phyloP scores from a whole-genome alignment of 2,797 vertebrate genomes.

The Tapirus indicus region DNA sequence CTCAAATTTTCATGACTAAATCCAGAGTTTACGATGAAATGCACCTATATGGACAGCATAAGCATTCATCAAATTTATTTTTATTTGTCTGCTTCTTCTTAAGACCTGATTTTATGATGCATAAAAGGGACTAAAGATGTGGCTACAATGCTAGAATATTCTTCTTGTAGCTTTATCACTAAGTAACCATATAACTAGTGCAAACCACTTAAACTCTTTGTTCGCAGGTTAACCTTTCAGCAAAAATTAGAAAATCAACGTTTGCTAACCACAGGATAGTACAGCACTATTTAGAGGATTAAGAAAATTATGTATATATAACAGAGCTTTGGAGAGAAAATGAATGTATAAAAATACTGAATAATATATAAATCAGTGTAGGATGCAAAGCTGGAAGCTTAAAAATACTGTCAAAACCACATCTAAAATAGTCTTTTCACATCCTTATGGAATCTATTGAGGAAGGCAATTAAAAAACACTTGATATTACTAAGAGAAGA shows the following conservation, averaged over 20 bases:
- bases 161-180: slow-evolving; percentile 63
- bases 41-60: slow-evolving; percentile 23
- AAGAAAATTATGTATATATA: slow-evolving; percentile 62
- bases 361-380: slow-evolving; percentile 76
- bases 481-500: slow-evolving; percentile 60
- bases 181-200: slow-evolving; percentile 39
- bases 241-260: slow-evolving; percentile 69
- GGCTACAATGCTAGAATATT: slow-evolving; percentile 55
- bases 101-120: slow-evolving; percentile 57
- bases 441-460: slow-evolving; percentile 54
- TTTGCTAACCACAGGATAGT: slow-evolving; percentile 60
- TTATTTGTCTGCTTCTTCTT: slow-evolving; percentile 1
- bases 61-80: slow-evolving; percentile 24
- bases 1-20: slow-evolving; percentile 48
- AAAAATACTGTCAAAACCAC: slow-evolving; percentile 56
- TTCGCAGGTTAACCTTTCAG: slow-evolving; percentile 68
- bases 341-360: slow-evolving; percentile 74
- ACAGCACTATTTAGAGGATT: slow-evolving; percentile 71
- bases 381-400: slow-evolving; percentile 51
- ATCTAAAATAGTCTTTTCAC: slow-evolving; percentile 72
- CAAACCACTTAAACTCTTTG: slow-evolving; percentile 52
- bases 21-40: slow-evolving; percentile 57
- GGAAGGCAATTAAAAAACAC: slow-evolving; percentile 64
- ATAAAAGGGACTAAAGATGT: slow-evolving; percentile 43
- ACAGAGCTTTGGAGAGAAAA: slow-evolving; percentile 53